Conservation (phyloP, 2,888 invertebrate genomes). For the Drosophila algonquin region DNA sequence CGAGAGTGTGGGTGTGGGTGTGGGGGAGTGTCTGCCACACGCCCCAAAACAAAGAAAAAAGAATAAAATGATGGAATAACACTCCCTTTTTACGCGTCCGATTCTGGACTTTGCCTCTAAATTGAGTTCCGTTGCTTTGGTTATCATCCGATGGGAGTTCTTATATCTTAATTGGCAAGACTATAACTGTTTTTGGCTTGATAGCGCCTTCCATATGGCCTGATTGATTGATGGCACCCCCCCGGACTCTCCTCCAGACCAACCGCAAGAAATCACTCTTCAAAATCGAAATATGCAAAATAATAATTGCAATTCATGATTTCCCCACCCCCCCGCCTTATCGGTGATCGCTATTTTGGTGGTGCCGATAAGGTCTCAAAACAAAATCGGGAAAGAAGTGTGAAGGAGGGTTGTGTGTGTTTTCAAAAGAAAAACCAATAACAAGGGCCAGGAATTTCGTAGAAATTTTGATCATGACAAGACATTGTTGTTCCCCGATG, state of each 20-base stretch:
- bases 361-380: slow-evolving; percentile 23
- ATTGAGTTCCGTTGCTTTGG: slow-evolving; percentile 5
- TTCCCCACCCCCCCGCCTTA: background rate
- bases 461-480: background rate
- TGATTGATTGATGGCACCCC: slow-evolving; percentile 5
- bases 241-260: too few species aligned
- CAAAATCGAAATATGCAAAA: slow-evolving; percentile 26
- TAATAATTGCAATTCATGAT: slow-evolving; percentile 24
- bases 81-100: slow-evolving; percentile 37
- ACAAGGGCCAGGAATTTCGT: background rate
- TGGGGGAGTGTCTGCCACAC: slow-evolving; percentile 53
- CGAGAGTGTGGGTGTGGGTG: slow-evolving; percentile 15
- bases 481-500: background rate
- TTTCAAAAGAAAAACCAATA: background rate
- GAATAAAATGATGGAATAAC: background rate
- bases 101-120: slow-evolving; percentile 9
- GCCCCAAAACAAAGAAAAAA: slow-evolving; percentile 25
- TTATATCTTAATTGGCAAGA: slow-evolving; percentile 62
- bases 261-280: background rate
- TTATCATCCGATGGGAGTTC: slow-evolving; percentile 46
- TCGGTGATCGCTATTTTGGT: background rate
- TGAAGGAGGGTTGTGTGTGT: background rate
- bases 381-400: background rate
- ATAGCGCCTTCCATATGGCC: slow-evolving; percentile 25
- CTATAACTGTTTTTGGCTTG: slow-evolving; percentile 34